Conservation (phyloP, 2,888 invertebrate genomes). For the Tenthredo distinguenda region DNA sequence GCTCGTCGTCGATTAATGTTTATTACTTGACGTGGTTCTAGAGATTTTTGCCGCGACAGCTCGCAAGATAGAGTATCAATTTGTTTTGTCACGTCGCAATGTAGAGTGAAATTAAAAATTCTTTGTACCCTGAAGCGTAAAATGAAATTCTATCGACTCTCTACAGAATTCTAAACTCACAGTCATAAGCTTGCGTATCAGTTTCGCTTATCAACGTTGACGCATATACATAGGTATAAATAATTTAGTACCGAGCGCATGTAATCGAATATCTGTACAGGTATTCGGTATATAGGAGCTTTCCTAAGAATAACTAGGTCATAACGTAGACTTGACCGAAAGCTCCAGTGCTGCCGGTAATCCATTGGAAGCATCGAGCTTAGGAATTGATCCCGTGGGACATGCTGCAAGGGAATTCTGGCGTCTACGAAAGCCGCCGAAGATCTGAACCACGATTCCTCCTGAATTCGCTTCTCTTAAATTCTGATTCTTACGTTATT, state of each 20-base stretch:
- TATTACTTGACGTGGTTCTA: background rate
- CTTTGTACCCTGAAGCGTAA: background rate
- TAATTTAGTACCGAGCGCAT: background rate
- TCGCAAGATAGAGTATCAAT: background rate
- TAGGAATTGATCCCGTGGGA: background rate
- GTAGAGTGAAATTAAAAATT: background rate
- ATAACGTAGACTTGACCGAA: background rate
- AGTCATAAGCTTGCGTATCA: background rate
- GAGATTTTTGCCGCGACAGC: background rate
- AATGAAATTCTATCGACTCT: background rate
- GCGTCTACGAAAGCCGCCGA: background rate
- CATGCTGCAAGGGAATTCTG: background rate
- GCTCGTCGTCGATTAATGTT: background rate
- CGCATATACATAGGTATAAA: background rate
- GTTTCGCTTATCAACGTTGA: background rate
- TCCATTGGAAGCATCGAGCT: slow-evolving; percentile 8
- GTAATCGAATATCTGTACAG: background rate
- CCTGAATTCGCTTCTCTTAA: slow-evolving; percentile 17
- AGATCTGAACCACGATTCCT: slow-evolving; percentile 21
- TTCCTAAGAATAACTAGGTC: background rate
- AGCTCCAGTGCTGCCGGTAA: background rate
- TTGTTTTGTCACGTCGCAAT: background rate
- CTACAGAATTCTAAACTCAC: background rate
- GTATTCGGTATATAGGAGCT: background rate
- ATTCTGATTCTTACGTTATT: slow-evolving; percentile 18